phyloP scores from a whole-genome alignment of 2,888 invertebrate genomes.

The Merodon equestris region DNA sequence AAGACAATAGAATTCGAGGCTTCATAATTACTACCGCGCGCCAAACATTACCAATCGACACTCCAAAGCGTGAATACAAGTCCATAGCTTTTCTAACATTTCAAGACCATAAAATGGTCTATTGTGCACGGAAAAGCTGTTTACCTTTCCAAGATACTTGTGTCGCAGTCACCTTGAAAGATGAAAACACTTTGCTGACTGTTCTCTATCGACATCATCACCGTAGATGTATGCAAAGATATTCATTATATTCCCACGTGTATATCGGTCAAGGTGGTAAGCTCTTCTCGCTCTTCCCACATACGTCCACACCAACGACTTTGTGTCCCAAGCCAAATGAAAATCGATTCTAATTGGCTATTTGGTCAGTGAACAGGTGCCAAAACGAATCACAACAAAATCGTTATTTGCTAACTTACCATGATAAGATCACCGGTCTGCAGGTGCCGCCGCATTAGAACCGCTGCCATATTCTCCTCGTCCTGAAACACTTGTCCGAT shows the following conservation, averaged over 20 bases:
- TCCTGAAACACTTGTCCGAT: constrained; percentile 94
- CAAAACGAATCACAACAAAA: constrained; percentile 2
- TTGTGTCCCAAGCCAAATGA: constrained; percentile 52
- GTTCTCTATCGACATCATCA: constrained; percentile 5
- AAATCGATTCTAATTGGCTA: constrained; percentile 57
- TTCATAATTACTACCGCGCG: constrained; percentile 38
- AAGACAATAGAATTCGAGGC: constrained; percentile 54
- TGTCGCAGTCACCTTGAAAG: constrained; percentile 58
- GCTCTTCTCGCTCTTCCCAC: constrained; percentile 53
- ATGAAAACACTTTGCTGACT: constrained; percentile 38
- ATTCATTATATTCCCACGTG: constrained; percentile 41
- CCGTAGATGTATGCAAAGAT: constrained; percentile 18
- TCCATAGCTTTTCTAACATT: constrained; percentile 23
- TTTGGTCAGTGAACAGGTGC: constrained; percentile 27
- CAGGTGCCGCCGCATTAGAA: constrained; percentile 89
- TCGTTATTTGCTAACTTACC: constrained; percentile 82
- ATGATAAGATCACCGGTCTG: constrained; percentile 89
- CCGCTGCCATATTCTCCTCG: constrained; percentile 90
- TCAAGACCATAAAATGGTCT: too few relatives aligned
- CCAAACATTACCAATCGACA: constrained; percentile 16
- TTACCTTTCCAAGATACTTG: constrained; percentile 60
- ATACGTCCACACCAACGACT: constrained; percentile 45
- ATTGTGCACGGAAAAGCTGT: constrained; percentile 59
- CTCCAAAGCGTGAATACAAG: constrained; percentile 14
- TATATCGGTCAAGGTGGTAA: constrained; percentile 65